Percentiles rank a stretch among this genome's conserved stretches.
These are phyloP conservation scores for Acanthaster planci DNA, from an alignment of 35 echinoderm and acorn worm genomes.

Conservation along the genomic window DNA sequence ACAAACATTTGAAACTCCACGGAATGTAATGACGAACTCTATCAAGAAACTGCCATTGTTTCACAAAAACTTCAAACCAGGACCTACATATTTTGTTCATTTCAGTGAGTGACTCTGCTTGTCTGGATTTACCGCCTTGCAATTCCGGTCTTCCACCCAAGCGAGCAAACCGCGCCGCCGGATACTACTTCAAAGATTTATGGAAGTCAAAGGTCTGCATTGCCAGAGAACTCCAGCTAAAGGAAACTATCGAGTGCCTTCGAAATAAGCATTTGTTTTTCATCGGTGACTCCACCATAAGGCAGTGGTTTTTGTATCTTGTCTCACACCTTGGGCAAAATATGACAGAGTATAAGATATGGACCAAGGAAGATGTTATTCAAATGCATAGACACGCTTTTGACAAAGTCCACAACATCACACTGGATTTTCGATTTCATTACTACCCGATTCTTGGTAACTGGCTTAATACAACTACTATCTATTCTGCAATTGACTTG, in stretches of 20 bases:
- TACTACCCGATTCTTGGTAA: constrained; percentile 14
- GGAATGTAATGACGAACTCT: too few relatives aligned
- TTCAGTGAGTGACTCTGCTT: too few relatives aligned
- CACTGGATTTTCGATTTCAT: constrained; percentile 20
- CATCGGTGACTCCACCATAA: constrained; percentile 41
- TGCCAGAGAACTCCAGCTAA: neutral
- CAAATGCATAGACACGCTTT: neutral
- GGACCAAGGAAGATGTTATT: neutral
- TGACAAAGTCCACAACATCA: constrained; percentile 12
- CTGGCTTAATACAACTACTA: constrained; percentile 7
- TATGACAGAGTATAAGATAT: neutral
- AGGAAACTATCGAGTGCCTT: neutral
- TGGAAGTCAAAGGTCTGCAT: constrained; percentile 33
- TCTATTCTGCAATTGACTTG: constrained; percentile 1
- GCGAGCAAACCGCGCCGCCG: neutral
- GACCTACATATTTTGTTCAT: too few relatives aligned
- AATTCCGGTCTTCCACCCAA: neutral
- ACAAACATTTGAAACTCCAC: too few relatives aligned
- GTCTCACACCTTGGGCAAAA: neutral
- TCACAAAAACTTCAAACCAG: too few relatives aligned
- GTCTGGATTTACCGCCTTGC: neutral
- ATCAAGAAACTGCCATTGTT: too few relatives aligned
- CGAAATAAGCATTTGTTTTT: constrained; percentile 1
- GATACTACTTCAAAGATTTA: constrained; percentile 30
- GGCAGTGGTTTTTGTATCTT: constrained; percentile 42